Percentiles rank a stretch among this genome's conserved stretches.
Evolutionary conservation across 2,888 invertebrate genomes (phyloP).

Genomic region (Ennomos erosarius): DNA sequence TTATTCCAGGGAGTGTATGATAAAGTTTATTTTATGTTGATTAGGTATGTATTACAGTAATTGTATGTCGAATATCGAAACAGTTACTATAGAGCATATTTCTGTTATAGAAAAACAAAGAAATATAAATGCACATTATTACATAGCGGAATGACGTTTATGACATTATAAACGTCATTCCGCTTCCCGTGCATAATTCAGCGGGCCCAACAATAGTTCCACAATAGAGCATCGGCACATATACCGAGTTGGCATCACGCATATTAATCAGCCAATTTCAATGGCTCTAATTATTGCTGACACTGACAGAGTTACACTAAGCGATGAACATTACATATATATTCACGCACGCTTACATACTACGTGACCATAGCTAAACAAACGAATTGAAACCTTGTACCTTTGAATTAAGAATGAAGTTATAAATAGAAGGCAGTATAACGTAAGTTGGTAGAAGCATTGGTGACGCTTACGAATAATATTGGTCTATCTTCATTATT

Average conservation of each 20-base stretch:
- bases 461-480: conserved; percentile 50
- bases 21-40: too few species aligned
- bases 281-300: conserved; percentile 81
- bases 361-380: conserved; percentile 23
- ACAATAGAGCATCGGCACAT: conserved; percentile 72
- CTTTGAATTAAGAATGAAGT: conserved; percentile 9
- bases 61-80: too few species aligned
- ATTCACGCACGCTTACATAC: conserved; percentile 37
- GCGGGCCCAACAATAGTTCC: conserved; percentile 49
- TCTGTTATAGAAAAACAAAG: too few species aligned
- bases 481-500: conserved; percentile 54
- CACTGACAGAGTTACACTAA: conserved; percentile 79
- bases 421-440: background rate
- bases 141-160: conserved; percentile 42
- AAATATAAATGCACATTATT: conserved; percentile 38
- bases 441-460: conserved; percentile 37
- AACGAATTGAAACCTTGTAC: conserved; percentile 25
- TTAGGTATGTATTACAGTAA: too few species aligned
- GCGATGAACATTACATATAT: conserved; percentile 59
- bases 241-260: conserved; percentile 67
- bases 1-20: too few species aligned
- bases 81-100: too few species aligned
- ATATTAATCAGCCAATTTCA: conserved; percentile 82
- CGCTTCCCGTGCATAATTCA: conserved; percentile 69
- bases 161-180: conserved; percentile 62